Evolutionary conservation across 2,888 invertebrate genomes (phyloP).

Genomic region (Pollenia angustigena): DNA sequence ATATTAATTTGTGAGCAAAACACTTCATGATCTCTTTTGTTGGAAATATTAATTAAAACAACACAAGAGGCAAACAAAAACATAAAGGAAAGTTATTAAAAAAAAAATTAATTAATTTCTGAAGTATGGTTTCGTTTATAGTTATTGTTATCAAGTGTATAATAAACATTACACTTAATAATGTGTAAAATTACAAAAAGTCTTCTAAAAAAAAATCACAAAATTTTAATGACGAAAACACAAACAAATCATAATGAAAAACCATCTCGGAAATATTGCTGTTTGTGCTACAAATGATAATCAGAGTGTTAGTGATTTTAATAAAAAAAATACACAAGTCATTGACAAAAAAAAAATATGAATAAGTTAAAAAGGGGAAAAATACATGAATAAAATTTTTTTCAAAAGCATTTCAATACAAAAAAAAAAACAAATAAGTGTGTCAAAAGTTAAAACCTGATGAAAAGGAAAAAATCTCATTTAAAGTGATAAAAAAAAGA

Average conservation of each 20-base stretch:
- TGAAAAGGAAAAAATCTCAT: constrained; percentile 46
- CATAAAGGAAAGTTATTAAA: not conserved
- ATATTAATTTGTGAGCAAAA: no score
- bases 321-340: not conserved
- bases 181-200: not conserved
- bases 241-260: not conserved
- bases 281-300: constrained; percentile 4
- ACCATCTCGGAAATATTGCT: not conserved
- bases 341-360: not conserved
- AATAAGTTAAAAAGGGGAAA: not conserved
- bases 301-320: not conserved
- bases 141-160: not conserved
- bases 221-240: not conserved
- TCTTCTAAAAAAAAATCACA: not conserved
- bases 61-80: not conserved
- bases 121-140: not conserved
- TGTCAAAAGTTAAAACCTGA: constrained; percentile 47
- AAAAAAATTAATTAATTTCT: not conserved
- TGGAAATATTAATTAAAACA: constrained; percentile 5
- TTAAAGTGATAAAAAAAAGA: not conserved
- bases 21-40: not conserved
- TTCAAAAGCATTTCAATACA: constrained; percentile 26
- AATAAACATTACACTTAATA: not conserved
- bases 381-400: constrained; percentile 4
- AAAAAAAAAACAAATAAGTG: constrained; percentile 48